Conservation (phyloP, 2,888 invertebrate genomes). For the Timema podura region DNA sequence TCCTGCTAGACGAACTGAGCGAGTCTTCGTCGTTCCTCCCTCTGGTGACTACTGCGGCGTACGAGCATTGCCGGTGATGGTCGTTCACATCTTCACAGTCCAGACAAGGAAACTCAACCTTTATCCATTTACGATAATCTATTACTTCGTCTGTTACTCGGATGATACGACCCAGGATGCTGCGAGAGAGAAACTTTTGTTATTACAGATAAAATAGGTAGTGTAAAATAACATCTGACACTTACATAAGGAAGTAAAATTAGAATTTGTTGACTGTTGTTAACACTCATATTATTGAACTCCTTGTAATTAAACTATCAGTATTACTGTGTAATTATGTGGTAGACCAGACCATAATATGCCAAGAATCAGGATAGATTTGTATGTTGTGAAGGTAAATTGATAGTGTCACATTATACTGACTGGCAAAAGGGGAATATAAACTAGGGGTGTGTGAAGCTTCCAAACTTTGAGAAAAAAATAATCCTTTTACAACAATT, state of each 20-base stretch:
- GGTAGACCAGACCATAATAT: too few species aligned
- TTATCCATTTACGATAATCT: constrained; percentile 64
- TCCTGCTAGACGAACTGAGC: constrained; percentile 25
- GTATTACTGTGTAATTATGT: too few species aligned
- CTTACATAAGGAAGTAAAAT: background rate
- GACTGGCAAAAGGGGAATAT: too few species aligned
- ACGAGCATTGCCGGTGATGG: constrained; percentile 18
- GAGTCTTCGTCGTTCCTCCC: constrained; percentile 21
- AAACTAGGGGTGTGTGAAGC: too few species aligned
- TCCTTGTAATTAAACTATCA: too few species aligned
- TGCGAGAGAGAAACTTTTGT: constrained; percentile 38
- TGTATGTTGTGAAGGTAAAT: too few species aligned
- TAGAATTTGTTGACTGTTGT: background rate
- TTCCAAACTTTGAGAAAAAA: too few species aligned
- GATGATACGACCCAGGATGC: constrained; percentile 85
- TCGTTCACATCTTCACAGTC: constrained; percentile 32
- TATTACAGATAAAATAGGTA: background rate
- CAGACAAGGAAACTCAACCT: constrained; percentile 52
- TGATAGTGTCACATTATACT: too few species aligned
- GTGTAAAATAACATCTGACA: background rate
- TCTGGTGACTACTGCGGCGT: constrained; percentile 7
- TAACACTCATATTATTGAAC: background rate
- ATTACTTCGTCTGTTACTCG: constrained; percentile 91
- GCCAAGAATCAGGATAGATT: too few species aligned
- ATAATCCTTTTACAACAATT: too few species aligned